A percentile compares a stretch with the other conserved stretches of the same genome.
Conservation (phyloP, 2,888 invertebrate genomes). For the Drosophila nigricruria region DNA sequence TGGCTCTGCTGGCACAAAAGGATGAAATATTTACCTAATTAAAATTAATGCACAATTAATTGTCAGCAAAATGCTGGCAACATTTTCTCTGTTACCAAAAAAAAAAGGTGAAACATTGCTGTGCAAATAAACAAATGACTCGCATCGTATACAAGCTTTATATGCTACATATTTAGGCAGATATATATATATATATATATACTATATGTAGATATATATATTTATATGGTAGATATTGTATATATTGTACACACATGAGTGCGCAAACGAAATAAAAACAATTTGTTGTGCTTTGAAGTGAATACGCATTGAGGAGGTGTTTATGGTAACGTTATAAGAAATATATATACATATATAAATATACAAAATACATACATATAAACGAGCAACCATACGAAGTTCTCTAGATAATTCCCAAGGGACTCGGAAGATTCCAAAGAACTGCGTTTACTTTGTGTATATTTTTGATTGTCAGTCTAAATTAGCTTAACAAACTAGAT, state of each 20-base stretch:
- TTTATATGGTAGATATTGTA: slow-evolving; percentile 1
- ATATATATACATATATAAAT: neutral
- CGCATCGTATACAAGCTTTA: slow-evolving; percentile 14
- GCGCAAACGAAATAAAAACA: slow-evolving; percentile 30
- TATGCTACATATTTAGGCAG: slow-evolving; percentile 5
- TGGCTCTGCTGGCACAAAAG: slow-evolving; percentile 1
- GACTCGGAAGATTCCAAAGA: slow-evolving; percentile 18
- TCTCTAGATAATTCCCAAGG: slow-evolving; percentile 47
- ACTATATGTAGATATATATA: neutral
- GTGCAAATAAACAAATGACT: slow-evolving; percentile 50
- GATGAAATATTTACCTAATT: slow-evolving; percentile 61
- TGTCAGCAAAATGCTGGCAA: slow-evolving; percentile 55
- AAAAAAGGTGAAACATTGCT: slow-evolving; percentile 18
- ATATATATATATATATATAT: neutral
- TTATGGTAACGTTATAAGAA: slow-evolving; percentile 40
- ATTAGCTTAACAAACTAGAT: neutral
- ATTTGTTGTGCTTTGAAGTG: slow-evolving; percentile 56
- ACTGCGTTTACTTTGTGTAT: neutral
- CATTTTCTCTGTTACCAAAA: slow-evolving; percentile 14
- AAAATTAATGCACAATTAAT: slow-evolving; percentile 74
- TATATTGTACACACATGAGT: slow-evolving; percentile 24
- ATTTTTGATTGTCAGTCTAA: slow-evolving; percentile 6
- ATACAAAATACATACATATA: neutral
- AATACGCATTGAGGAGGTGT: slow-evolving; percentile 50
- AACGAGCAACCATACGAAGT: slow-evolving; percentile 4